A percentile compares a stretch with the other conserved stretches of the same genome.
Conservation (phyloP, 2,888 invertebrate genomes). For the Cryptus viduatorius region DNA sequence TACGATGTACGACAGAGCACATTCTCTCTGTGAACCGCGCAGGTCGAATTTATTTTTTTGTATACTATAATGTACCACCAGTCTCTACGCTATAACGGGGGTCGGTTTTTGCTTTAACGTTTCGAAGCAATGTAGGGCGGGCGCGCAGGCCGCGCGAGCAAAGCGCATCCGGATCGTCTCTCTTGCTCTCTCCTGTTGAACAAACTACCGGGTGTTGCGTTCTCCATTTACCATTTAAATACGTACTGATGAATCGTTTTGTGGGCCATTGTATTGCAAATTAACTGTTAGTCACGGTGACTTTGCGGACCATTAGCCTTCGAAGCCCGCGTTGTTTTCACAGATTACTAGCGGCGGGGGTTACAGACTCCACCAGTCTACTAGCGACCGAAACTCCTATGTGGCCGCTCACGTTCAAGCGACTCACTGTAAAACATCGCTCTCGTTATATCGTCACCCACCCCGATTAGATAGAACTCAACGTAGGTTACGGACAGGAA, state of each 20-base stretch:
- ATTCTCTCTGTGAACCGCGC: constrained; percentile 8
- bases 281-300: constrained; percentile 62
- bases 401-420: neutral
- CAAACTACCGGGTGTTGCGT: constrained; percentile 34
- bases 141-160: constrained; percentile 49
- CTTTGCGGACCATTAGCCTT: constrained; percentile 64
- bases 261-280: constrained; percentile 63
- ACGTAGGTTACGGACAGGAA: neutral
- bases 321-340: constrained; percentile 48
- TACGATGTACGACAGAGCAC: constrained; percentile 10
- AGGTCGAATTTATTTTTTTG: constrained; percentile 38
- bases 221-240: constrained; percentile 63
- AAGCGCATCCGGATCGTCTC: constrained; percentile 48
- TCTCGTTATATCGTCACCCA: constrained; percentile 1
- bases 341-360: constrained; percentile 30
- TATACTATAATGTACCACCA: neutral
- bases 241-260: constrained; percentile 57
- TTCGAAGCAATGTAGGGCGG: constrained; percentile 50
- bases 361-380: neutral
- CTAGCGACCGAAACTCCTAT: neutral
- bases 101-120: constrained; percentile 58
- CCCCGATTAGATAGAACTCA: constrained; percentile 16
- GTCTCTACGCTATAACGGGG: constrained; percentile 34
- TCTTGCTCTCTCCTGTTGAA: constrained; percentile 13
- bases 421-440: constrained; percentile 8